Percentiles rank a stretch among this genome's conserved stretches.
These are phyloP conservation scores for Cataglyphis cursor DNA, from an alignment of 2,888 invertebrate species.

Conservation along the genomic window DNA sequence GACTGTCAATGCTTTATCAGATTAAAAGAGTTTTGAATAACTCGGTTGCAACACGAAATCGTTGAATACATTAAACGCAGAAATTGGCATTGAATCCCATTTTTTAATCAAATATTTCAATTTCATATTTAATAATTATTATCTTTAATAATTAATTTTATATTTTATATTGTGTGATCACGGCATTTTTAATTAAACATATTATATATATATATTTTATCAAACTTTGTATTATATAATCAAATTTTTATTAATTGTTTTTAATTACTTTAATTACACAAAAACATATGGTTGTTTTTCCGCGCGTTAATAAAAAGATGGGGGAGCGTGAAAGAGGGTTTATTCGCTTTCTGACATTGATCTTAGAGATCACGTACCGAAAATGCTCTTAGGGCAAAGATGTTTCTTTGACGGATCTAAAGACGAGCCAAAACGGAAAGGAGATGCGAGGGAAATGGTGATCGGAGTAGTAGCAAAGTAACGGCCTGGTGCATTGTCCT, in stretches of 20 bases:
- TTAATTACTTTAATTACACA: not conserved
- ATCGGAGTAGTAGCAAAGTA: constrained; percentile 60
- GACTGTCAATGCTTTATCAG: not conserved
- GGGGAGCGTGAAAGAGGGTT: not conserved
- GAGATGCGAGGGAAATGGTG: constrained; percentile 35
- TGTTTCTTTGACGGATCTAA: constrained; percentile 27
- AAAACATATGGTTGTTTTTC: not conserved
- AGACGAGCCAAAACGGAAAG: constrained; percentile 1
- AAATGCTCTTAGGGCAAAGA: constrained; percentile 38
- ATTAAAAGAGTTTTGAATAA: not conserved
- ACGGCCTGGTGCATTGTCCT: constrained; percentile 29
- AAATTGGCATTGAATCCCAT: not conserved
- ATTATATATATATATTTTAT: not conserved
- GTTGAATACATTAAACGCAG: not conserved
- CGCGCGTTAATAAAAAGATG: not conserved
- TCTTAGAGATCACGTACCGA: constrained; percentile 33
- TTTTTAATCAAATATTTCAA: not conserved
- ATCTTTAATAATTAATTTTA: not conserved
- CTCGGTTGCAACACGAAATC: not conserved
- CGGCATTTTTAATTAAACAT: too few relatives aligned
- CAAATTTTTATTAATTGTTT: not conserved
- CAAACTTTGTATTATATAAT: not conserved
- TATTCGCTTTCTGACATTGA: not conserved
- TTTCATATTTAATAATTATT: not conserved
- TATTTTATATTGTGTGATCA: not conserved